Evolutionary conservation across 1,140 invertebrate genomes (phyloP).

Genomic region (Sycophila sp.): DNA sequence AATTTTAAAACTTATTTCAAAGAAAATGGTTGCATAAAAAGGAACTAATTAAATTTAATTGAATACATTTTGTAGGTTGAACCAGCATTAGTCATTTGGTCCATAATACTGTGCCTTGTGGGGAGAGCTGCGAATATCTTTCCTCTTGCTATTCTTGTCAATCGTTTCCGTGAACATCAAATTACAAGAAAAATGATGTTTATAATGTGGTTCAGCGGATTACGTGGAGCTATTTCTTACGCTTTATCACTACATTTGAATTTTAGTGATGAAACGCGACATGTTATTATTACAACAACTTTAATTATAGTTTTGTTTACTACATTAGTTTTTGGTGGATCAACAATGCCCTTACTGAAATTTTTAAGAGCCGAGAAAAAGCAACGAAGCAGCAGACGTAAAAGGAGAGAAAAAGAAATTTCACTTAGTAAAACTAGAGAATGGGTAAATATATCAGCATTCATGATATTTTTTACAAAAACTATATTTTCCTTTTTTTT

Average conservation of each 20-base stretch:
- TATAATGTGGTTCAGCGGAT: slow-evolving; percentile 99
- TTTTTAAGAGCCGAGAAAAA: slow-evolving; percentile 79
- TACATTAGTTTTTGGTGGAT: slow-evolving; percentile 92
- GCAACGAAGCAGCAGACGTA: slow-evolving; percentile 70
- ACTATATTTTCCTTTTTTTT: too few relatives aligned
- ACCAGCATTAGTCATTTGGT: slow-evolving; percentile 90
- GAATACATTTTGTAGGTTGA: slow-evolving; percentile 67
- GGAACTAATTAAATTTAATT: background rate
- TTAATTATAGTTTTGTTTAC: slow-evolving; percentile 97
- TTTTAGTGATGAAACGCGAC: slow-evolving; percentile 91
- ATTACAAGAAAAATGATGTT: slow-evolving; percentile 99
- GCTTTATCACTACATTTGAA: slow-evolving; percentile 96
- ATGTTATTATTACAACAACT: slow-evolving; percentile 97
- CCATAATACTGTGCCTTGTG: slow-evolving; percentile 89
- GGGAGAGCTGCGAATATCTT: slow-evolving; percentile 97
- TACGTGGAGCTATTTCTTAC: slow-evolving; percentile 97
- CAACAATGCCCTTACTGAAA: slow-evolving; percentile 96
- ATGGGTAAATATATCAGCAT: slow-evolving; percentile 72
- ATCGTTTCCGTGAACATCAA: slow-evolving; percentile 96
- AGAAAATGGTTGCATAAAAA: background rate
- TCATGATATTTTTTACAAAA: background rate
- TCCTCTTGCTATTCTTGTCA: slow-evolving; percentile 91
- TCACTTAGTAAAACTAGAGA: slow-evolving; percentile 96
- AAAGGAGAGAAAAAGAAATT: slow-evolving; percentile 83
- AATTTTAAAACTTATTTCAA: background rate